These are phyloP conservation scores for Pyrrhosoma nymphula DNA, from an alignment of 2,888 invertebrate genomes.

Conservation along the genomic window DNA sequence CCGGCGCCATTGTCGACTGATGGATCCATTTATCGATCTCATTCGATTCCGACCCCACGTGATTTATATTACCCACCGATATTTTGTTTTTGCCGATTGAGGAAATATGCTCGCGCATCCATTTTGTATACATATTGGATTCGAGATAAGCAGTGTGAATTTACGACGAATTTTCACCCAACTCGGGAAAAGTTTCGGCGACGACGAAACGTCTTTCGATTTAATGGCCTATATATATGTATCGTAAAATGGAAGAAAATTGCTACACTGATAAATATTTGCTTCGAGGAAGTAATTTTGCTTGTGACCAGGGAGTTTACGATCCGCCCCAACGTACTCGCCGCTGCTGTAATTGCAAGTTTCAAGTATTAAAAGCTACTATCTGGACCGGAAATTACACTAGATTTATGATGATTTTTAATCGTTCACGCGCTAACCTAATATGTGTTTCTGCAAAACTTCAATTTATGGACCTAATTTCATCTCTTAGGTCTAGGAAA, in stretches of 20 bases:
- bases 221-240: neutral
- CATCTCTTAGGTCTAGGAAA: too few species aligned
- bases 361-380: neutral
- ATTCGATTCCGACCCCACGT: neutral
- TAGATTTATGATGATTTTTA: too few species aligned
- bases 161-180: neutral
- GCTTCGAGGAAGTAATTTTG: neutral
- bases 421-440: neutral
- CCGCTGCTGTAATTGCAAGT: neutral
- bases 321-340: neutral
- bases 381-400: neutral
- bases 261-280: neutral
- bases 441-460: neutral
- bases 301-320: neutral
- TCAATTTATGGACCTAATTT: neutral
- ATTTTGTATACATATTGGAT: slow-evolving; percentile 28
- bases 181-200: too few species aligned
- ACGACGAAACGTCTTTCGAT: neutral
- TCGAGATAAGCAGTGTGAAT: neutral
- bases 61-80: slow-evolving; percentile 14
- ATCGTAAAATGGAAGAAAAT: neutral
- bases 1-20: slow-evolving; percentile 10
- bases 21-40: slow-evolving; percentile 44
- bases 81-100: neutral
- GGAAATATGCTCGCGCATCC: neutral